Evolutionary conservation across 2,113 vertebrate genomes (phyloP).

Genomic region (Stercorarius parasiticus): DNA sequence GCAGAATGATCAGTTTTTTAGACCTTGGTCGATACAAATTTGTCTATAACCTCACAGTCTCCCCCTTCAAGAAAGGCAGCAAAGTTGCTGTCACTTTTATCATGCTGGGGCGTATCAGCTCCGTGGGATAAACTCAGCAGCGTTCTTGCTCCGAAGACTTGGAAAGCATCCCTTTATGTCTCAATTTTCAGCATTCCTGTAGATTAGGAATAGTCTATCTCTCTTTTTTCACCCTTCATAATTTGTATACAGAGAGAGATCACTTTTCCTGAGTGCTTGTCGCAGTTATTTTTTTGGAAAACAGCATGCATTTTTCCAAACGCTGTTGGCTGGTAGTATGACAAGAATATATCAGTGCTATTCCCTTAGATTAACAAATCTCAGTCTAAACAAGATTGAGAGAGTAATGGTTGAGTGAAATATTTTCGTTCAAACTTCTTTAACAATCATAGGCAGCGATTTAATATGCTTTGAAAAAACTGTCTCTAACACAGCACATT

Average conservation of each 20-base stretch:
- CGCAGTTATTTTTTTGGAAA: not conserved
- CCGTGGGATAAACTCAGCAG: not conserved
- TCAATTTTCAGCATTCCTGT: constrained; percentile 4
- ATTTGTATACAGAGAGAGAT: not conserved
- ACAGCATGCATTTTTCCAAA: constrained; percentile 17
- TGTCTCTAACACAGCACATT: not conserved
- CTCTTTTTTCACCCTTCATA: not conserved
- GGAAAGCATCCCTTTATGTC: not conserved
- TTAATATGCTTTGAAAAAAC: not conserved
- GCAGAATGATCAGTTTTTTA: not conserved
- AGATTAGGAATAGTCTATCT: not conserved
- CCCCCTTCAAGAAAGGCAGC: not conserved
- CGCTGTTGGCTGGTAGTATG: not conserved
- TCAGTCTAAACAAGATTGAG: not conserved
- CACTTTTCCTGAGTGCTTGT: not conserved
- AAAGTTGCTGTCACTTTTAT: not conserved
- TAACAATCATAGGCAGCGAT: not conserved
- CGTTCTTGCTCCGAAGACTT: not conserved
- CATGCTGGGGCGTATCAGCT: not conserved
- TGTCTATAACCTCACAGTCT: not conserved
- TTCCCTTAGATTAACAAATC: not conserved
- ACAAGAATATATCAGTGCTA: not conserved
- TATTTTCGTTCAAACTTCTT: not conserved
- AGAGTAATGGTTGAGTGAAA: not conserved
- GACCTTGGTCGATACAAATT: fast-evolving